A percentile compares a stretch with the other conserved stretches of the same genome.
Evolutionary conservation across 2,888 invertebrate genomes (phyloP).

Genomic region (Ypsolopha scabrella): DNA sequence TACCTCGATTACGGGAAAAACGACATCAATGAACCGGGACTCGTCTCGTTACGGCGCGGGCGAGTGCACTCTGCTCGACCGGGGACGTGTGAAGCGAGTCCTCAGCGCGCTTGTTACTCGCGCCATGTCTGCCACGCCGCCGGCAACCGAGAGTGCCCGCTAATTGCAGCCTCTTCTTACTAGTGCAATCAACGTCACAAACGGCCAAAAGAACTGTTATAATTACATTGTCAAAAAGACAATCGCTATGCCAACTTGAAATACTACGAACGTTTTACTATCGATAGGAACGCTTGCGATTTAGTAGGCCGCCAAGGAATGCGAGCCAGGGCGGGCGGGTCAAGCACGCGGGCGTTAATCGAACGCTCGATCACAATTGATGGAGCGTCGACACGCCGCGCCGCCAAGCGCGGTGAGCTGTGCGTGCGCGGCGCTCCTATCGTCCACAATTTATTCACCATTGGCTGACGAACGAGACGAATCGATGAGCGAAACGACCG

Average conservation of each 20-base stretch:
- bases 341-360: constrained; percentile 43
- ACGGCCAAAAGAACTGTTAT: background rate
- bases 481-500: constrained; percentile 61
- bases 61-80: constrained; percentile 48
- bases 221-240: background rate
- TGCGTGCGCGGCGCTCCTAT: constrained; percentile 38
- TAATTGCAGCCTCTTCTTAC: constrained; percentile 3
- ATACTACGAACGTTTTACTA: background rate
- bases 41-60: constrained; percentile 51
- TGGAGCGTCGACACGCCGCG: constrained; percentile 53
- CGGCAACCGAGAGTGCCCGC: constrained; percentile 25
- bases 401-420: constrained; percentile 29
- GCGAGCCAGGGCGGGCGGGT: constrained; percentile 15
- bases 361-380: constrained; percentile 60
- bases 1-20: constrained; percentile 38
- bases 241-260: background rate
- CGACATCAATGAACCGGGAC: constrained; percentile 52
- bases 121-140: constrained; percentile 25
- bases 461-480: constrained; percentile 46
- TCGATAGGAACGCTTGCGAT: constrained; percentile 8
- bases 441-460: constrained; percentile 37
- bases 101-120: constrained; percentile 39
- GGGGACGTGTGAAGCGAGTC: constrained; percentile 57
- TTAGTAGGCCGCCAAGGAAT: constrained; percentile 32
- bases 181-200: background rate